Evolutionary conservation across 2,797 vertebrate genomes (phyloP), one percentile per base, ranked within the genome.

Genomic region (Botia kubotai): DNA sequence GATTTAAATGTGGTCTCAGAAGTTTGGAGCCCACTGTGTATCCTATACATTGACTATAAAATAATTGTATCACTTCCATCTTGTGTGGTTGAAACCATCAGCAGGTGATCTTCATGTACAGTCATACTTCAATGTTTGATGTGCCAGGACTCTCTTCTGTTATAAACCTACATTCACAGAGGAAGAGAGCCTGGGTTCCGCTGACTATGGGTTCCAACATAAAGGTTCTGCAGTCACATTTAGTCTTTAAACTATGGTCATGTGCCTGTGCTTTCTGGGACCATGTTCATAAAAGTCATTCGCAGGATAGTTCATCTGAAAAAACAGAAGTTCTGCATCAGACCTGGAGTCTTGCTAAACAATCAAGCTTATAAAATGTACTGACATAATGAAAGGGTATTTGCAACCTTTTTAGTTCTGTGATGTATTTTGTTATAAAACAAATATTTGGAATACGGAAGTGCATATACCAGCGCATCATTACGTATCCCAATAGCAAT

Each of bases 191-290:
- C 19, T n/a, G n/a, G n/a, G n/a, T n/a, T n/a, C n/a, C n/a, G 13
- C 43, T 50, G 39, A 33, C 53, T n/a, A 21, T n/a, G 16, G 19
- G 39, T 17, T 43, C 14, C 58, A 29, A 23, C 29, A 52, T 14
- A n/a, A 21, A 71, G 8, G 23, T 53, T 71, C 17, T 2, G 12
- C 17, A 50, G 29, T 55, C 55, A 19, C 23, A 67, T 83, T 53
- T 29, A 6, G 29, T 75, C 53, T 63, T 90, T n/a, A 94, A 19
- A 94, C 92, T 2, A 90, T 89, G 58, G 94, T 94, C 53, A 77
- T 72, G 60, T 94, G 94, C 89, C 93, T 91, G 86, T 93, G 92
- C 81, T 93, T 94, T 33, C 2, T 87, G 65, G 77, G 19, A 8
- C 69, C 84, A 0, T 23, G 3, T 17, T 72, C 67, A 16, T 63